Evolutionary conservation across 2,888 invertebrate genomes (phyloP).

Genomic region (Patella depressa): DNA sequence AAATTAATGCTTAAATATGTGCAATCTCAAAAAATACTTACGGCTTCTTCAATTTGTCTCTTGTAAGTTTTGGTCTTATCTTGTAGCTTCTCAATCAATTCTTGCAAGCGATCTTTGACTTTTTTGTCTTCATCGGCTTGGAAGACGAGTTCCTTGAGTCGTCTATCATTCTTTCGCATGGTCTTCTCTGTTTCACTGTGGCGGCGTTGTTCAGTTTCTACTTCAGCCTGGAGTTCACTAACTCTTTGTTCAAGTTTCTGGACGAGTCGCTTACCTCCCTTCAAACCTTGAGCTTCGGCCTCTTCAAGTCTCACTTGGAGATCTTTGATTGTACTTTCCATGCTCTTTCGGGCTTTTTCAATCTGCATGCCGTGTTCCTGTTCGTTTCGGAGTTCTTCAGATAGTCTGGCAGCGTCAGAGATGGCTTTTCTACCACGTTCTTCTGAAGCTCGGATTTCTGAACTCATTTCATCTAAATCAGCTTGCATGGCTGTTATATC

Average conservation of each 20-base stretch:
- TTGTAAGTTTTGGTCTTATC: conserved; percentile 99
- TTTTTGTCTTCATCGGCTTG: conserved; percentile 93
- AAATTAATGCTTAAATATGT: too few species aligned
- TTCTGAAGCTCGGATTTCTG: conserved; percentile 98
- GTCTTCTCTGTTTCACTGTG: conserved; percentile 98
- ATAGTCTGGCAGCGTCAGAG: conserved; percentile 91
- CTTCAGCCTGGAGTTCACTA: conserved; percentile 78
- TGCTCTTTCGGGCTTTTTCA: conserved; percentile 96
- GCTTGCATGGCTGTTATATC: conserved; percentile 93
- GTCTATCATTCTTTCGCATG: conserved; percentile 92
- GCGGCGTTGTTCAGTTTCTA: conserved; percentile 97
- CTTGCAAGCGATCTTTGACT: conserved; percentile 99
- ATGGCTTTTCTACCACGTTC: conserved; percentile 75
- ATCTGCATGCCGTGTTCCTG: conserved; percentile 98
- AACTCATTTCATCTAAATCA: conserved; percentile 96
- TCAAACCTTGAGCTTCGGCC: conserved; percentile 80
- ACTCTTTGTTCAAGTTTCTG: conserved; percentile 91
- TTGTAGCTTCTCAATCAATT: conserved; percentile 94
- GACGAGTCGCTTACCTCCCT: neutral
- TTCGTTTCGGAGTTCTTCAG: conserved; percentile 97
- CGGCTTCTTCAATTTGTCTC: conserved; percentile 98
- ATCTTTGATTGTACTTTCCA: conserved; percentile 98
- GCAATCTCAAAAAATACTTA: conserved; percentile 61
- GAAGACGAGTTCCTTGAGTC: conserved; percentile 91
- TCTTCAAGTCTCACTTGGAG: conserved; percentile 91